phyloP scores from a whole-genome alignment of 1,140 invertebrate genomes.

The Lucilia sericata region DNA sequence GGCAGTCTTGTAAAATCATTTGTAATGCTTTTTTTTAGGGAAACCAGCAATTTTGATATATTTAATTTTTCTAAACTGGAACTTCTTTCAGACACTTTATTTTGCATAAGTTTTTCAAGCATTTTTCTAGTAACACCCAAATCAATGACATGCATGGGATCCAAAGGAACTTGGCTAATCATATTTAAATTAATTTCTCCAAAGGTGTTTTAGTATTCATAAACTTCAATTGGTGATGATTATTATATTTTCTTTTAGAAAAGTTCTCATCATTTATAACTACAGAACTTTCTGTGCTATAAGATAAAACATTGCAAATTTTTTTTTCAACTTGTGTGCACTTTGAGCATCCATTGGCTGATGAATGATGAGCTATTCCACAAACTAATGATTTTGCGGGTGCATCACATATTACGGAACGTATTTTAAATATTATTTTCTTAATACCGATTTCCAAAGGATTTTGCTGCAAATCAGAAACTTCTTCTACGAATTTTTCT shows the following conservation, averaged over 20 bases:
- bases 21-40: neutral
- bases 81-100: neutral
- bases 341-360: constrained; percentile 35
- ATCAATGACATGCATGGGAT: constrained; percentile 50
- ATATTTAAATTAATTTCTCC: constrained; percentile 46
- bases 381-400: constrained; percentile 36
- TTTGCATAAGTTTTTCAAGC: neutral
- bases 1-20: neutral
- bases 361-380: constrained; percentile 1
- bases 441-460: neutral
- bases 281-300: neutral
- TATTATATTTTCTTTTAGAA: constrained; percentile 25
- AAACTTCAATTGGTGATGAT: neutral
- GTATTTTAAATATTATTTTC: neutral
- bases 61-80: neutral
- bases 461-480: neutral
- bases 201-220: neutral
- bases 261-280: constrained; percentile 40
- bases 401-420: constrained; percentile 34
- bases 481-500: neutral
- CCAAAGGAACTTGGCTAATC: constrained; percentile 8
- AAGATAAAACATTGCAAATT: constrained; percentile 7
- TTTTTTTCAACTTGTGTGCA: neutral
- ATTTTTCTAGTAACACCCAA: neutral
- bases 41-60: neutral